Evolutionary conservation across 2,113 vertebrate species (phyloP).

Genomic region (Lates calcarifer): DNA sequence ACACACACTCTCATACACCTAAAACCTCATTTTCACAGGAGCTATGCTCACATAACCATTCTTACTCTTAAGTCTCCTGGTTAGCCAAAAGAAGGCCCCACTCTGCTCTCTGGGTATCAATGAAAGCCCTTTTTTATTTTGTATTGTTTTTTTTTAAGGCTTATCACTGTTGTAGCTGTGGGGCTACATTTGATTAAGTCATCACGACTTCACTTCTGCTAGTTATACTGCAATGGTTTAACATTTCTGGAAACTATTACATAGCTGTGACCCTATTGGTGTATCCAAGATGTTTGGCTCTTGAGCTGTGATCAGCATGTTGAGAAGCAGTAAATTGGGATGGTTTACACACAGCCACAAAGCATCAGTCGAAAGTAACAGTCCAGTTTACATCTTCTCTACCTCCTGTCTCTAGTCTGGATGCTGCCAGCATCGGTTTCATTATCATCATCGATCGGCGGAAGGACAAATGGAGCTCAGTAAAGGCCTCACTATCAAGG

Average conservation of each 20-base stretch:
- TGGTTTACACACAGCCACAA: not conserved
- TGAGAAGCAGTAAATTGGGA: not conserved
- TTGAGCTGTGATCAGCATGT: not conserved
- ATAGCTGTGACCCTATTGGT: not conserved
- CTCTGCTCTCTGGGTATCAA: not conserved
- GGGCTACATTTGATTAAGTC: not conserved
- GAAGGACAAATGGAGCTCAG: constrained; percentile 96
- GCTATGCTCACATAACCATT: not conserved
- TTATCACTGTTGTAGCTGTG: not conserved
- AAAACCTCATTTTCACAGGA: not conserved
- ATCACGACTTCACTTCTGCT: not conserved
- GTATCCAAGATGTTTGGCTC: not conserved
- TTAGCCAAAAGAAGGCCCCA: not conserved
- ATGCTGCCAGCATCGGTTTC: constrained; percentile 96
- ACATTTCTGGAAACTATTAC: not conserved
- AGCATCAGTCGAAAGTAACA: not conserved
- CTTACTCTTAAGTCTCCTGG: too few species aligned
- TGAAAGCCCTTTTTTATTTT: not conserved
- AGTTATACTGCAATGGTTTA: too few species aligned
- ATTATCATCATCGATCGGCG: constrained; percentile 94
- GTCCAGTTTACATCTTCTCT: not conserved
- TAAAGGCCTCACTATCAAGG: constrained; percentile 92
- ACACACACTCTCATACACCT: not conserved
- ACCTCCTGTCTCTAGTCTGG: constrained; percentile 85
- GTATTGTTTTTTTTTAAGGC: not conserved